These are phyloP conservation scores for Platalea minor DNA, from an alignment of 2,797 vertebrate genomes.

Conservation along the genomic window DNA sequence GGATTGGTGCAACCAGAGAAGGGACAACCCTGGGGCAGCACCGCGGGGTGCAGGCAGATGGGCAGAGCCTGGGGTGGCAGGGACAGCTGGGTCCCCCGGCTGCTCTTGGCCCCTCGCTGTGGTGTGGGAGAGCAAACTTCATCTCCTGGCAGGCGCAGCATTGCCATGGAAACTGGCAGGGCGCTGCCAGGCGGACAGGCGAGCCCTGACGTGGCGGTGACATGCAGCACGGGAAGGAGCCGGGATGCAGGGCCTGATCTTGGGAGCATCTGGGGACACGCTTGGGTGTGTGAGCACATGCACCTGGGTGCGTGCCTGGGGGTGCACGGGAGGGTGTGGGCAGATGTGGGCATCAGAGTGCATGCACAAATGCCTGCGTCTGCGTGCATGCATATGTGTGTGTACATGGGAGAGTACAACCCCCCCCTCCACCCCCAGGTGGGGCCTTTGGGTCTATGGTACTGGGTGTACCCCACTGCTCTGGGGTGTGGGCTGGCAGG, in stretches of 20 bases:
- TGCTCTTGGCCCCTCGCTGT: not conserved
- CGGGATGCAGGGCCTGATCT: not conserved
- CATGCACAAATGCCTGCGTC: not conserved
- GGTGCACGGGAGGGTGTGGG: not conserved
- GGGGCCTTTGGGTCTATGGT: not conserved
- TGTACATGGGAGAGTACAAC: not conserved
- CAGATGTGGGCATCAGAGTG: not conserved
- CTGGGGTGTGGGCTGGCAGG: not conserved
- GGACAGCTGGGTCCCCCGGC: not conserved
- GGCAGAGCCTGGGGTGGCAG: not conserved
- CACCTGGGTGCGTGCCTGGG: not conserved
- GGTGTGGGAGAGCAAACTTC: not conserved
- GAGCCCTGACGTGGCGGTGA: not conserved
- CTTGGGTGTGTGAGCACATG: not conserved
- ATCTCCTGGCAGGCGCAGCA: not conserved
- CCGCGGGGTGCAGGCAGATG: not conserved
- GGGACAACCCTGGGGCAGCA: not conserved
- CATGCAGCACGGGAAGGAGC: not conserved
- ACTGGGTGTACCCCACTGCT: not conserved
- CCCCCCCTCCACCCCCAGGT: too few relatives aligned
- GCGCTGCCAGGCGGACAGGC: not conserved
- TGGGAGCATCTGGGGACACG: not conserved
- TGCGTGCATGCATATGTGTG: not conserved
- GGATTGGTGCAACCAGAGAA: not conserved
- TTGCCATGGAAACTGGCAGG: constrained; percentile 49